phyloP scores from a whole-genome alignment of 2,797 vertebrate species.

The Periparus ater region DNA sequence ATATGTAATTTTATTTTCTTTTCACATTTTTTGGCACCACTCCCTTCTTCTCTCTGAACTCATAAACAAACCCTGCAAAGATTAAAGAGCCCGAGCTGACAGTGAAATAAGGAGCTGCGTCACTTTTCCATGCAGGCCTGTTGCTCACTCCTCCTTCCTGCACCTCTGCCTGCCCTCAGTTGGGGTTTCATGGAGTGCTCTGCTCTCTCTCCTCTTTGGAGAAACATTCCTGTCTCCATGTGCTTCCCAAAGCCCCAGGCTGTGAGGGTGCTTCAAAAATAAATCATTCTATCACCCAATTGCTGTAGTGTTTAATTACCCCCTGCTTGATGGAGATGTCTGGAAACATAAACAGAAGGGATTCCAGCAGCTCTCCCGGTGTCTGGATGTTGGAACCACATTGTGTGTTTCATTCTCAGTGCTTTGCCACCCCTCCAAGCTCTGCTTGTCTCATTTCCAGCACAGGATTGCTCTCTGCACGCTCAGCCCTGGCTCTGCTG shows the following conservation, averaged over 20 bases:
- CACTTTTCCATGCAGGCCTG: neutral
- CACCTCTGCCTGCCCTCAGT: neutral
- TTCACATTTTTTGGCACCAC: neutral
- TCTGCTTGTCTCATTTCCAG: neutral
- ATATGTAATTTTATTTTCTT: neutral
- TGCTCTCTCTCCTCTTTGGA: neutral
- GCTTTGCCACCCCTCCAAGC: neutral
- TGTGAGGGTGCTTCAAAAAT: slow-evolving; percentile 24
- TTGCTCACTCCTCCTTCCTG: neutral
- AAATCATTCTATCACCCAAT: slow-evolving; percentile 51
- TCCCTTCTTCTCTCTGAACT: neutral
- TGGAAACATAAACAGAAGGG: slow-evolving; percentile 42
- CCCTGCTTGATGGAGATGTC: slow-evolving; percentile 8
- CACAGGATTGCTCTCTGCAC: neutral
- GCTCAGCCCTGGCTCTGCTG: neutral
- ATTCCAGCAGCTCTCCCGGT: slow-evolving; percentile 25
- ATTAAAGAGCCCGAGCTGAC: neutral
- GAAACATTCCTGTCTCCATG: neutral
- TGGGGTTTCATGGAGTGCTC: neutral
- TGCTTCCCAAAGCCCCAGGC: slow-evolving; percentile 38
- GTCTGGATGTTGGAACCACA: neutral
- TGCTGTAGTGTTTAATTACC: slow-evolving; percentile 48
- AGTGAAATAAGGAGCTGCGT: neutral
- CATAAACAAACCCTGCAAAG: neutral
- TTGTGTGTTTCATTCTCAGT: neutral